Conservation (phyloP, 2,888 invertebrate genomes). For the Ochropleura plecta region DNA sequence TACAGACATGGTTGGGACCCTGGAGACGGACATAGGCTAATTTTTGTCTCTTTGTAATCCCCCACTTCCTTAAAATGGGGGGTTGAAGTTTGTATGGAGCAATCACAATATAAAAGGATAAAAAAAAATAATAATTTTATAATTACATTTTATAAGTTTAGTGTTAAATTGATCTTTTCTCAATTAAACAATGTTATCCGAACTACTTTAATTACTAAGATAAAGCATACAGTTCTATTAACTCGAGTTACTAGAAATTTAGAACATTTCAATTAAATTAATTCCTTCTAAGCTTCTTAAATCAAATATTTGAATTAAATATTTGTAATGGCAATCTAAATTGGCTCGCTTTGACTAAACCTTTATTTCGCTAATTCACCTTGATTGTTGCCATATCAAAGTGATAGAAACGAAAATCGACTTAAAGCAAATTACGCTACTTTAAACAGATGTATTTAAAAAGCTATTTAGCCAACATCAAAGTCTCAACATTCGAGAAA, state of each 20-base stretch:
- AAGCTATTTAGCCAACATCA: constrained; percentile 67
- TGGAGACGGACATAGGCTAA: too few relatives aligned
- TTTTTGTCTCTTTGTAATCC: too few relatives aligned
- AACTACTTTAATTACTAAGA: constrained; percentile 15
- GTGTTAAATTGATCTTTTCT: not conserved
- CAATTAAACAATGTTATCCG: constrained; percentile 18
- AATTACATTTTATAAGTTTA: not conserved
- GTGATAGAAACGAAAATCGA: constrained; percentile 51
- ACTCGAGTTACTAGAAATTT: constrained; percentile 30
- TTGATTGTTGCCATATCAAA: constrained; percentile 48
- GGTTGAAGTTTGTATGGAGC: too few relatives aligned
- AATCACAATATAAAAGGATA: not conserved
- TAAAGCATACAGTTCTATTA: constrained; percentile 24
- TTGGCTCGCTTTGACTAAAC: constrained; percentile 17
- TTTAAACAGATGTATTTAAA: constrained; percentile 62
- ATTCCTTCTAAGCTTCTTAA: constrained; percentile 19
- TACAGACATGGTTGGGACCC: too few relatives aligned
- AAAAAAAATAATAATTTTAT: not conserved
- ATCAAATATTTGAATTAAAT: constrained; percentile 24
- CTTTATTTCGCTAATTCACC: constrained; percentile 40
- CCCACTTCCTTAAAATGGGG: too few relatives aligned
- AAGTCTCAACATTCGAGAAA: constrained; percentile 66
- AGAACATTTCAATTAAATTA: constrained; percentile 17
- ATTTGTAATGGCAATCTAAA: constrained; percentile 33
- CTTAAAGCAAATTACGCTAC: constrained; percentile 51